A percentile compares a stretch with the other conserved stretches of the same genome.
Conservation (phyloP, 1,140 invertebrate genomes). For the Luehdorfia chinensis region DNA sequence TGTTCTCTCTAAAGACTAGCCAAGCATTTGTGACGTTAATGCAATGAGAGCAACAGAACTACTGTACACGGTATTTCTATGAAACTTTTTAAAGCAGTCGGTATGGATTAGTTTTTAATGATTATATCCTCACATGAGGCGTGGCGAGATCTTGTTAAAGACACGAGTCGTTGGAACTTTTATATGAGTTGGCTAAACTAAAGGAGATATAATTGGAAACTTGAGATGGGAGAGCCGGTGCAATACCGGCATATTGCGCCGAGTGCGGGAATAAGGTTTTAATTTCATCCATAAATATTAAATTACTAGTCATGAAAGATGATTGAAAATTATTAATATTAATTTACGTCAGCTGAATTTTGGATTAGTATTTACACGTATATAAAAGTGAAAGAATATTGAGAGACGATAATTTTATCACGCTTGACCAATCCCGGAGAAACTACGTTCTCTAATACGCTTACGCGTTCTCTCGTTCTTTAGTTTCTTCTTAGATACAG, state of each 20-base stretch:
- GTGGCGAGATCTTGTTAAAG: conserved; percentile 53
- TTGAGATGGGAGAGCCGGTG: conserved; percentile 44
- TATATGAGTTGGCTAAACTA: conserved; percentile 70
- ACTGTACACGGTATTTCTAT: neutral
- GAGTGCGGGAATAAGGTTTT: conserved; percentile 34
- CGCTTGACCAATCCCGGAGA: too few species aligned
- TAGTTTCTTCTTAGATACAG: too few species aligned
- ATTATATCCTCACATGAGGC: conserved; percentile 47
- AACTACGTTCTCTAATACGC: too few species aligned
- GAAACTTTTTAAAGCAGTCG: conserved; percentile 18
- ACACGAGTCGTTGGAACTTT: conserved; percentile 61
- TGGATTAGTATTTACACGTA: too few species aligned
- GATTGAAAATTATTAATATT: conserved; percentile 20
- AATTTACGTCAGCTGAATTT: too few species aligned
- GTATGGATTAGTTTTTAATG: conserved; percentile 45
- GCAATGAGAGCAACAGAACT: neutral
- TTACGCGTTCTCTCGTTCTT: too few species aligned
- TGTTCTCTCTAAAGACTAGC: too few species aligned
- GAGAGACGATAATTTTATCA: too few species aligned
- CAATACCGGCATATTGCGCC: conserved; percentile 26
- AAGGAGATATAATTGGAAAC: conserved; percentile 74
- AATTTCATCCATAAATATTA: conserved; percentile 29
- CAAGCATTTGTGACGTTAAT: too few species aligned
- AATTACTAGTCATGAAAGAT: conserved; percentile 21
- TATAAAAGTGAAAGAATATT: neutral